Conservation (phyloP, 2,888 invertebrate genomes). For the Sceliomorpha sp. region DNA sequence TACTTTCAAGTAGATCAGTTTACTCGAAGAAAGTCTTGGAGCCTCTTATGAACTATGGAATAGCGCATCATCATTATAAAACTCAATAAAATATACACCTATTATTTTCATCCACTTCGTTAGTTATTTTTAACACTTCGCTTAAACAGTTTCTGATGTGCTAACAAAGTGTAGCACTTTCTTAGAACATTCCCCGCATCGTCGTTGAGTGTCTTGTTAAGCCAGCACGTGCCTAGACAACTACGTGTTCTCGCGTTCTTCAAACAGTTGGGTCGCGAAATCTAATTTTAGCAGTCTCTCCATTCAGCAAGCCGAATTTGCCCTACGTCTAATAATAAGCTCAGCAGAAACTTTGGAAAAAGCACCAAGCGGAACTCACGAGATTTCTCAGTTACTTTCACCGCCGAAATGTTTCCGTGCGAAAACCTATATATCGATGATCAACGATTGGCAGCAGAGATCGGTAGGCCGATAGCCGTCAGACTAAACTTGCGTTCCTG, state of each 20-base stretch:
- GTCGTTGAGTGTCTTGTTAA: neutral
- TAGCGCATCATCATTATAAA: neutral
- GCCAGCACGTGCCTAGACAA: neutral
- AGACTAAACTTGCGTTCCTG: conserved; percentile 62
- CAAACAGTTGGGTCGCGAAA: neutral
- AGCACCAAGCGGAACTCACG: neutral
- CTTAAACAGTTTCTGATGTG: neutral
- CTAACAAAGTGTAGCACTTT: neutral
- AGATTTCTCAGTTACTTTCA: too few relatives aligned
- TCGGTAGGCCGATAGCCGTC: conserved; percentile 54
- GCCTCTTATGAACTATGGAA: conserved; percentile 5
- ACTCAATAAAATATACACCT: neutral
- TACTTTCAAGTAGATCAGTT: neutral
- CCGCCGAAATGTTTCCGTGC: neutral
- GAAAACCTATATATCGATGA: neutral
- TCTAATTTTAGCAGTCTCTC: neutral
- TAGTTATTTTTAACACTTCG: neutral
- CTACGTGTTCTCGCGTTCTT: too few relatives aligned
- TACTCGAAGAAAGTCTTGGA: conserved; percentile 1
- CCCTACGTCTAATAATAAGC: conserved; percentile 4
- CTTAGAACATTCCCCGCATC: neutral
- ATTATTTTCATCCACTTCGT: neutral
- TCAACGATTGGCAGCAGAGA: conserved; percentile 26
- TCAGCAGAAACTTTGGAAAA: neutral
- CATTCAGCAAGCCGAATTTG: neutral